Evolutionary conservation across 2,888 invertebrate genomes (phyloP).

Genomic region (Aphelenchoides bicaudatus): DNA sequence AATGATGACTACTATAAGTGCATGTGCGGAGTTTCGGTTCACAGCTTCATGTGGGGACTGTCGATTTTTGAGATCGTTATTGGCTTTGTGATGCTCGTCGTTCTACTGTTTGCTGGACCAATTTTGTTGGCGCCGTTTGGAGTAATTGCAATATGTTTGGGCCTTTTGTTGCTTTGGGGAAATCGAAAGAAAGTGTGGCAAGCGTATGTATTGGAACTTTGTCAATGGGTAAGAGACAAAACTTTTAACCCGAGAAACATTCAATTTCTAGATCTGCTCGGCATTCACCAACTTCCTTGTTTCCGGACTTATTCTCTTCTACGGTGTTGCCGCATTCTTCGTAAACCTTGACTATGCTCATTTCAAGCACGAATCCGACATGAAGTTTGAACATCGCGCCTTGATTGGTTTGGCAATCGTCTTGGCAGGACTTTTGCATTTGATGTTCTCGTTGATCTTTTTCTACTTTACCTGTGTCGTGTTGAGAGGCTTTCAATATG

Average conservation of each 20-base stretch:
- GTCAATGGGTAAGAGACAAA: background rate
- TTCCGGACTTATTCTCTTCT: background rate
- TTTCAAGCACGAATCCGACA: background rate
- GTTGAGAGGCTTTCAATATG: constrained; percentile 3
- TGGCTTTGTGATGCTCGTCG: background rate
- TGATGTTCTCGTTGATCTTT: background rate
- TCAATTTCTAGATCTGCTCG: too few species aligned
- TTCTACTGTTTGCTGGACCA: background rate
- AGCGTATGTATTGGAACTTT: constrained; percentile 3
- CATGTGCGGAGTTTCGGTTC: background rate
- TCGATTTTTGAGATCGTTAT: background rate
- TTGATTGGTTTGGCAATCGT: background rate
- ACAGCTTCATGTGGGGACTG: background rate
- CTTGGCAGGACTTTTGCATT: background rate
- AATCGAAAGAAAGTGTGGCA: constrained; percentile 9
- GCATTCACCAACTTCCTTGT: background rate
- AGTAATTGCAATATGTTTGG: background rate
- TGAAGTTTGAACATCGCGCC: background rate
- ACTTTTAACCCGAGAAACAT: too few species aligned
- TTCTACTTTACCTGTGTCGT: background rate
- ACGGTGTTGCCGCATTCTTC: background rate
- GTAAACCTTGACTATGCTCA: background rate
- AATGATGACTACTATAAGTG: constrained; percentile 5
- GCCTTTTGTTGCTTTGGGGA: constrained; percentile 4
- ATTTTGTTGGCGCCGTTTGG: background rate